Evolutionary conservation across 2,797 vertebrate genomes (phyloP).

Genomic region (Gallirallus australis): DNA sequence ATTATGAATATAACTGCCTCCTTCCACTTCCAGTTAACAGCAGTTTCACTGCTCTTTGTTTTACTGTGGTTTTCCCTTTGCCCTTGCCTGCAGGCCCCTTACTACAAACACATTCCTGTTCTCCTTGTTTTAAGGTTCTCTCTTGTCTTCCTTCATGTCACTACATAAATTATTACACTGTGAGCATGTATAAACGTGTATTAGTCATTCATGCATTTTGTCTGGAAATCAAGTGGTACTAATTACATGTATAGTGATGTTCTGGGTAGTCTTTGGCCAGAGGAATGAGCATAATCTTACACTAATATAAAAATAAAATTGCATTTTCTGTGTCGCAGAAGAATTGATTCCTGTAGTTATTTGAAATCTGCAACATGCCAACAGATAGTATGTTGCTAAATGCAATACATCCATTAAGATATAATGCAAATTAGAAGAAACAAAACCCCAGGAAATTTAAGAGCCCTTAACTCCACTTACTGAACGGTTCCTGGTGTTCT

Average conservation of each 20-base stretch:
- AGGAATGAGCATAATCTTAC: background rate
- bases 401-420: background rate
- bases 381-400: background rate
- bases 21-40: background rate
- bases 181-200: background rate
- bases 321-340: background rate
- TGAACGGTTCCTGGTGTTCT: background rate
- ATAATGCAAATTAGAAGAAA: background rate
- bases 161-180: background rate
- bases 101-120: background rate
- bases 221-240: background rate
- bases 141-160: background rate
- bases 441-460: background rate
- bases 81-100: background rate
- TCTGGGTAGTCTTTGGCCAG: background rate
- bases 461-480: background rate
- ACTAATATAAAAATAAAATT: background rate
- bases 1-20: background rate
- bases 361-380: background rate
- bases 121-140: background rate
- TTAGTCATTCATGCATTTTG: background rate
- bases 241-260: background rate
- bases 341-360: background rate
- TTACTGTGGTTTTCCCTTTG: background rate
- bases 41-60: background rate